phyloP scores from a whole-genome alignment of 2,888 invertebrate species.

The Pristionchus arcanus region DNA sequence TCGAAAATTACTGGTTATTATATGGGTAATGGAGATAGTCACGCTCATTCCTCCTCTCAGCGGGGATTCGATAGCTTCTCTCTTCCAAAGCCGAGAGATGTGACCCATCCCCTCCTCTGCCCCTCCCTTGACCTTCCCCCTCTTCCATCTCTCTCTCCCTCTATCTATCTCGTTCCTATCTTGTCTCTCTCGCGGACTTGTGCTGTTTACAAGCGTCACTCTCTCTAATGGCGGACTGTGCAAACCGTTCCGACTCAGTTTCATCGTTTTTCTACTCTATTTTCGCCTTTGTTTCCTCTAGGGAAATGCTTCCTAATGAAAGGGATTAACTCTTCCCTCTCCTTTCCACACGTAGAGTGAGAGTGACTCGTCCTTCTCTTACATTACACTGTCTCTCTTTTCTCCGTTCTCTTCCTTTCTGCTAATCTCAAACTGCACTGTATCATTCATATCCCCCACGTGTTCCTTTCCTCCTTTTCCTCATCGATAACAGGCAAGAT shows the following conservation, averaged over 20 bases:
- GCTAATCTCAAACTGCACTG: conserved; percentile 13
- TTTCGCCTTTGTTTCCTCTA: neutral
- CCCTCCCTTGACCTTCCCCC: neutral
- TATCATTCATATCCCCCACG: conserved; percentile 11
- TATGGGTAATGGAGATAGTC: neutral
- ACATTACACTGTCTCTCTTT: neutral
- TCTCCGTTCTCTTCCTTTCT: conserved; percentile 16
- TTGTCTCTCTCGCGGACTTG: conserved; percentile 36
- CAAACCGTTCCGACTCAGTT: conserved; percentile 1
- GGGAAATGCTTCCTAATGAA: conserved; percentile 27
- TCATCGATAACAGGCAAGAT: neutral
- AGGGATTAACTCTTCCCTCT: neutral
- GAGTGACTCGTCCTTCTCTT: neutral
- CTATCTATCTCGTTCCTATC: conserved; percentile 29
- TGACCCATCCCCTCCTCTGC: neutral
- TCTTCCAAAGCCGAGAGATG: too few species aligned
- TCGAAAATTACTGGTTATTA: neutral
- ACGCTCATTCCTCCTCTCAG: neutral
- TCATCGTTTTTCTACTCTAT: neutral
- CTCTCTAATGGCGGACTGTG: conserved; percentile 23
- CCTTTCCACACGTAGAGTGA: neutral
- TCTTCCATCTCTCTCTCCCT: neutral
- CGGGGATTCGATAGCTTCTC: neutral
- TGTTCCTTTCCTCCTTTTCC: neutral
- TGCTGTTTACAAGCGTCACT: conserved; percentile 45